Evolutionary conservation across 2,797 vertebrate species (phyloP), one percentile per base, ranked within the genome.

Genomic region (Basileuterus tristriatus): DNA sequence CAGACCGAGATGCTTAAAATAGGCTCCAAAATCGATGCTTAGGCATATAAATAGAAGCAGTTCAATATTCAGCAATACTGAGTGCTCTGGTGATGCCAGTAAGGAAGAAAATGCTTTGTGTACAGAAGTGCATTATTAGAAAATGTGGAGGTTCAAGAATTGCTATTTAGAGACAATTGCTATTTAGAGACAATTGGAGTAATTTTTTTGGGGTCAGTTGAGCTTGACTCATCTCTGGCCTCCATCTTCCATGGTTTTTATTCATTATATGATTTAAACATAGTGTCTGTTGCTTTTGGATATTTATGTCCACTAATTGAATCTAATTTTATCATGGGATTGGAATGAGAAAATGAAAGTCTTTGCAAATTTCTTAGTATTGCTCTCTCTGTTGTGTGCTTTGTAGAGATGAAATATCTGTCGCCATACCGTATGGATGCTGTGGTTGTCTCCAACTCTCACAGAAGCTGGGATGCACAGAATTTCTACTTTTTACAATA

Each of bases 31-130:
- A 74, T 87, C 17, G 0, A 89, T 87, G 78, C 39, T 84, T 94
- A 74, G 67, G 44, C 44, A 46, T 84, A 91, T 93, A 95, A 95
- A 93, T 90, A 94, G 87, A 90, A 80, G 16, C 46, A 78, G 68
- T 74, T 93, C 89, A n/a, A 85, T 96, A 93, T 91, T 93, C 81
- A 92, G 87, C 69, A 71, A 34, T 71, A 76, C 75, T 85, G 82
- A 92, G 46, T 71, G 46, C 88, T 93, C 75, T 93, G 87, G 39
- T 78, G 69, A 44, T 89, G 68, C 64, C 34, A 71, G 47, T 34
- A 36, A 80, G 53, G 37, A 94, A 89, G 26, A 90, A 90, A 92
- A 89, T 47, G 27, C 71, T 92, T 90, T 95, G 49, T 50, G 34
- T 85, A 93, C 72, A 50, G 7, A 89, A 89, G 60, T 10, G 16